These are phyloP conservation scores for Trachelus stipa DNA, from an alignment of 2,888 invertebrate species.

Conservation along the genomic window DNA sequence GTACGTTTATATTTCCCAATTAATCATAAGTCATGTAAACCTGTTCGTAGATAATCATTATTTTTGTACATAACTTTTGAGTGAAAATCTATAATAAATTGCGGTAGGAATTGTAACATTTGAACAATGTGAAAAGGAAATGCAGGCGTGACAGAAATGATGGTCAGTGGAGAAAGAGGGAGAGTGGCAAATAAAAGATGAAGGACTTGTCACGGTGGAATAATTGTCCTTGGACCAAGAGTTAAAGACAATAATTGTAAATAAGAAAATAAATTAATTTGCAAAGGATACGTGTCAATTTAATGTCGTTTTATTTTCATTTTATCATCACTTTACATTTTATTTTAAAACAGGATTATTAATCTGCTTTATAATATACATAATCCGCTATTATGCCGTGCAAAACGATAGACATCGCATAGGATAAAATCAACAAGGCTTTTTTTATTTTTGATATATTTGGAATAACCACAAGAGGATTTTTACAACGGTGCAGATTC, in stretches of 20 bases:
- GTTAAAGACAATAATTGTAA: constrained; percentile 1
- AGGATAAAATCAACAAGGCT: neutral
- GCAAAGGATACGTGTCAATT: neutral
- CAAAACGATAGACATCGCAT: neutral
- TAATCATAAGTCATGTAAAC: constrained; percentile 18
- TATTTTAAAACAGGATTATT: neutral
- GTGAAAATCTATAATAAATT: constrained; percentile 9
- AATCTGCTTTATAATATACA: neutral
- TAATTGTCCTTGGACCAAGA: neutral
- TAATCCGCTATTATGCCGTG: neutral
- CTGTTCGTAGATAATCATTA: constrained; percentile 16
- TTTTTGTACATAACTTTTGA: constrained; percentile 15
- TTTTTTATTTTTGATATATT: neutral
- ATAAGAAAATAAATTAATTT: constrained; percentile 4
- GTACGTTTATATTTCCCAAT: neutral
- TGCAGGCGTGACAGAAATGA: neutral
- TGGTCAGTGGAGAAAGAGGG: neutral
- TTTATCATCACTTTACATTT: constrained; percentile 7
- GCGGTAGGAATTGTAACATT: neutral
- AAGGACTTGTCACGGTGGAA: too few species aligned
- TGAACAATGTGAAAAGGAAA: neutral
- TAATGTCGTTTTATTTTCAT: constrained; percentile 2
- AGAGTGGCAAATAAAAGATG: too few species aligned
- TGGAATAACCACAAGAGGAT: neutral
- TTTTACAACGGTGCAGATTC: neutral